These are phyloP conservation scores for Bathynomus jamesi DNA, from an alignment of 1,140 invertebrate genomes.

Conservation along the genomic window DNA sequence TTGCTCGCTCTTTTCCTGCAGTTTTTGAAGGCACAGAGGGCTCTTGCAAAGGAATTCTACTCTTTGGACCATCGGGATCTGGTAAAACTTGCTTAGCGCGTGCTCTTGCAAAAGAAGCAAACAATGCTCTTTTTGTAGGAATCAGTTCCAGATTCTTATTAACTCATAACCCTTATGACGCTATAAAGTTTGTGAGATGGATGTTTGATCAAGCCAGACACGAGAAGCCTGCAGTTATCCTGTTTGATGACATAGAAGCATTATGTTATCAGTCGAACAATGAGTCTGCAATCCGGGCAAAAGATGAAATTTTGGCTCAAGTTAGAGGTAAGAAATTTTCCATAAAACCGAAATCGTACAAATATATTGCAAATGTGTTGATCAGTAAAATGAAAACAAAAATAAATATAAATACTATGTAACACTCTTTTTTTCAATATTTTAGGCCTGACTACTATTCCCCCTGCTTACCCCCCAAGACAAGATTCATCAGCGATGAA, in stretches of 20 bases:
- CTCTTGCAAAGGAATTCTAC: constrained; percentile 29
- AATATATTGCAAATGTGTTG: not conserved
- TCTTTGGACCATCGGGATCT: constrained; percentile 32
- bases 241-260: constrained; percentile 32
- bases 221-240: constrained; percentile 27
- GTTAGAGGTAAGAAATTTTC: constrained; percentile 24
- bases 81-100: constrained; percentile 35
- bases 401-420: not conserved
- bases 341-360: too few species aligned
- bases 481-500: constrained; percentile 18
- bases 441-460: constrained; percentile 27
- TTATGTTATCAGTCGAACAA: constrained; percentile 20
- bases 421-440: too few species aligned
- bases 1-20: constrained; percentile 28
- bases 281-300: constrained; percentile 30
- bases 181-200: constrained; percentile 29
- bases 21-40: constrained; percentile 35
- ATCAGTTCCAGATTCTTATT: constrained; percentile 24
- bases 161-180: constrained; percentile 20
- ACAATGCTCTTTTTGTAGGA: constrained; percentile 22
- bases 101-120: constrained; percentile 30
- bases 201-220: constrained; percentile 33
- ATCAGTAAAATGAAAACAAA: not conserved
- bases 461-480: constrained; percentile 22
- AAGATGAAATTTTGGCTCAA: constrained; percentile 32